Base-by-base conservation (phyloP, 2,888 invertebrate species). In the Pharmacophagus antenor region DNA sequence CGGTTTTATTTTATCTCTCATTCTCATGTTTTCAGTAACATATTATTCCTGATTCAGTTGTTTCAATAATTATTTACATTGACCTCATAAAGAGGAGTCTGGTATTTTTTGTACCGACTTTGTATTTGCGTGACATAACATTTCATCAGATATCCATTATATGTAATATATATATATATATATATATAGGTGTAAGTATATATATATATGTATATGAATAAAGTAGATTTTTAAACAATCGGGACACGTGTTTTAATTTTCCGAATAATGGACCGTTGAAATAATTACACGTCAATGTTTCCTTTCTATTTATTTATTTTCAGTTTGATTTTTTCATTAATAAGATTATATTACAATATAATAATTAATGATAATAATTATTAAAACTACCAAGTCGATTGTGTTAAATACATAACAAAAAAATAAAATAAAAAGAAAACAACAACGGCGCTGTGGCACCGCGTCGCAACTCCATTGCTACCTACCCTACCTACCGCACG, bases 331-430 rank as follows among this genome's bases (percentile, higher is more conserved):
- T 70, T 85, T 88, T 90, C 86, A 88, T 89, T 88, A 90, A 89
- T 90, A 89, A 88, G 90, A 90, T 90, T 90, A 90, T 90, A 88
- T 88, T 90, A 90, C 90, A 90, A 89, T 90, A 90, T 86, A 84
- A 82, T 83, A 86, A 86, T 89, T 88, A 88, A 88, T 88, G 86
- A 88, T 89, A 90, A 90, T 90, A 88, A 88, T 88, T 86, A 88
- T 84, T 84, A 88, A 86, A 87, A 88, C 89, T 90, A 90, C 84
- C 37, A 88, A 88, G 88, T 88, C 85, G 88, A 84, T 86, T 85
- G 90, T 88, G 85, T 87, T 85, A 90, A 90, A 90, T 90, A 90
- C 90, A 87, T 89, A 89, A 90, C 88, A 90, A 89, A 88, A 74
- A 81, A 77, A 74, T 70, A 72, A 81, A 84, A 74, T 70, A 72